phyloP scores from a whole-genome alignment of 2,797 vertebrate genomes.

The Pseudomugil tenellus region DNA sequence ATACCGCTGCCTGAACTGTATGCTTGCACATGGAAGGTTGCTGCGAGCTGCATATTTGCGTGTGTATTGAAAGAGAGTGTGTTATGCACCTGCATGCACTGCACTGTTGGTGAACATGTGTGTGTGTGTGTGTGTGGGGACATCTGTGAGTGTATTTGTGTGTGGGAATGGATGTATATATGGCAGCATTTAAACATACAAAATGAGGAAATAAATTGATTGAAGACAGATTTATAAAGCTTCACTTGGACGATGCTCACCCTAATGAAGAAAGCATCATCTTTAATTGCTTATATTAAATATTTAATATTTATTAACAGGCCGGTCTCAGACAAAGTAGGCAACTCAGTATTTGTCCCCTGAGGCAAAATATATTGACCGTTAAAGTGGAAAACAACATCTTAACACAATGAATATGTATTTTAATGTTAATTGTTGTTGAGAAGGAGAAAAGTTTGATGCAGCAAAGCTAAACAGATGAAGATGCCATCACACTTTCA shows the following conservation, averaged over 20 bases:
- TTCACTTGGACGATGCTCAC: constrained; percentile 30
- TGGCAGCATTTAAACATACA: constrained; percentile 32
- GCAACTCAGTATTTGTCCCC: constrained; percentile 23
- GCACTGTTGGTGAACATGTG: constrained; percentile 35
- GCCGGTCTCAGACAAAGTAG: constrained; percentile 26
- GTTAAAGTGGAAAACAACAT: constrained; percentile 30
- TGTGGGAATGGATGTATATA: constrained; percentile 17
- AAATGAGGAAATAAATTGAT: constrained; percentile 18
- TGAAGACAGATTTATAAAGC: constrained; percentile 25
- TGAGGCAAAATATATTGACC: constrained; percentile 35
- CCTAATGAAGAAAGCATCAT: constrained; percentile 40
- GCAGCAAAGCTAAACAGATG: constrained; percentile 56
- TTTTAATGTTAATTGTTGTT: constrained; percentile 40
- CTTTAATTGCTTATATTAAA: constrained; percentile 45
- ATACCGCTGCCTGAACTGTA: constrained; percentile 64
- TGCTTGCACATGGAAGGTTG: constrained; percentile 53
- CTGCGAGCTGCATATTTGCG: constrained; percentile 43
- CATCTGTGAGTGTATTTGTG: constrained; percentile 7
- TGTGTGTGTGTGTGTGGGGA: constrained; percentile 5
- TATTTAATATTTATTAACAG: constrained; percentile 53
- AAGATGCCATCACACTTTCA: constrained; percentile 56
- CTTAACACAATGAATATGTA: constrained; percentile 33
- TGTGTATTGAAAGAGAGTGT: constrained; percentile 35
- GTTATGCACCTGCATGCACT: constrained; percentile 60
- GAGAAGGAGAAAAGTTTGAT: constrained; percentile 41